Conservation (phyloP, 2,113 vertebrate species). For the Tyrannus savana region DNA sequence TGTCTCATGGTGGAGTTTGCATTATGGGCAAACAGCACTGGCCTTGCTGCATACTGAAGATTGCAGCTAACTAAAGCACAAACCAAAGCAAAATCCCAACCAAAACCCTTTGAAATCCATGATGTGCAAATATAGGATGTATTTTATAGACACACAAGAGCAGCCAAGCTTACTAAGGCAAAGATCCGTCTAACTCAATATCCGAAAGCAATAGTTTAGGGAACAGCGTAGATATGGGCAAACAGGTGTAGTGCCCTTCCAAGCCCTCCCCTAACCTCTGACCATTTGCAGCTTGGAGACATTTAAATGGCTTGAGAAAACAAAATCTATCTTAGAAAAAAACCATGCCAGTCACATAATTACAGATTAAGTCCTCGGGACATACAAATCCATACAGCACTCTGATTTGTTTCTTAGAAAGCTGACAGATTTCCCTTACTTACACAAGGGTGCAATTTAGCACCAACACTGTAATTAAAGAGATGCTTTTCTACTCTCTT, state of each 20-base stretch:
- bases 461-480: neutral
- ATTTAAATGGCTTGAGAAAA: neutral
- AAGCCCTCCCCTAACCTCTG: neutral
- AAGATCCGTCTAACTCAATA: neutral
- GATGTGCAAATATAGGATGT: neutral
- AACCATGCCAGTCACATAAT: accelerated
- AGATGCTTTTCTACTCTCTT: neutral
- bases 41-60: neutral
- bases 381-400: neutral
- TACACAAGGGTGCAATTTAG: neutral
- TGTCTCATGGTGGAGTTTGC: neutral
- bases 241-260: neutral
- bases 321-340: neutral
- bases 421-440: neutral
- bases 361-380: neutral
- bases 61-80: neutral
- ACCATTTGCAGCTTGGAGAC: neutral
- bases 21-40: neutral
- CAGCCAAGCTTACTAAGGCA: neutral
- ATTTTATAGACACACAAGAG: neutral
- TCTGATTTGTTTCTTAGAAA: neutral
- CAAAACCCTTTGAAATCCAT: neutral
- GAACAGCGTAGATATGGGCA: neutral
- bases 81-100: neutral
- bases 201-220: neutral